Evolutionary conservation across 2,113 vertebrate genomes (phyloP), one percentile per base, ranked within the genome.

Genomic region (Hyaena hyaena): DNA sequence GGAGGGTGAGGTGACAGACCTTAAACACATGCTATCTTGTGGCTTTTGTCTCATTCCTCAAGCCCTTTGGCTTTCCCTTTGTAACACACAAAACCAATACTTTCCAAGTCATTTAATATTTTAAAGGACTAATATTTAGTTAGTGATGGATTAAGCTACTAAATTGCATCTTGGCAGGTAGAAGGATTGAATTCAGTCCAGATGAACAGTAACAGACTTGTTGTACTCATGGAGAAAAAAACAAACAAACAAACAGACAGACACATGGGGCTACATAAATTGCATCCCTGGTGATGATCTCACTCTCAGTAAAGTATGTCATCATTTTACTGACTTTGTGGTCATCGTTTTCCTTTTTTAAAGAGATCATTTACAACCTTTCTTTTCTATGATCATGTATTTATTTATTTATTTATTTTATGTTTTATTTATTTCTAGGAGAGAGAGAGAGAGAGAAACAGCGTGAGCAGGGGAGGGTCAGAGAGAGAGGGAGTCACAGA

Each of bases 121-220:
- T 97, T 74, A 96, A 82, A 93, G 11, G 35, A 84, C 81, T 93
- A 89, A 92, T 96, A 95, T 96, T 97, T 90, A 96, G 58, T 81
- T 81, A 94, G 35, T 39, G 26, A 89, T 82, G 35, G 55, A 86
- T 93, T 63, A 92, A 92, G 48, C 24, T 80, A 83, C 63, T 74
- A 84, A 92, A 74, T 39, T 95, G 92, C 69, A 82, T 88, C 39
- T 89, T 68, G 69, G 8, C 39, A 28, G 80, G 1, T 63, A 91
- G 65, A 69, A 82, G 83, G 63, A 69, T 3, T 94, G 28, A 96
- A 90, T 90, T 76, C 14, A 45, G 50, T 79, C 39, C 76, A 95
- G 53, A 79, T n/a, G 10, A 95, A 88, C 4, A 83, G 6, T 50
- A 21, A 55, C 21, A 81, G 43, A 94, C 24, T 48, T 83, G 28